Base-by-base conservation (phyloP, 2,113 vertebrate genomes). In the Hippocampus zosterae region DNA sequence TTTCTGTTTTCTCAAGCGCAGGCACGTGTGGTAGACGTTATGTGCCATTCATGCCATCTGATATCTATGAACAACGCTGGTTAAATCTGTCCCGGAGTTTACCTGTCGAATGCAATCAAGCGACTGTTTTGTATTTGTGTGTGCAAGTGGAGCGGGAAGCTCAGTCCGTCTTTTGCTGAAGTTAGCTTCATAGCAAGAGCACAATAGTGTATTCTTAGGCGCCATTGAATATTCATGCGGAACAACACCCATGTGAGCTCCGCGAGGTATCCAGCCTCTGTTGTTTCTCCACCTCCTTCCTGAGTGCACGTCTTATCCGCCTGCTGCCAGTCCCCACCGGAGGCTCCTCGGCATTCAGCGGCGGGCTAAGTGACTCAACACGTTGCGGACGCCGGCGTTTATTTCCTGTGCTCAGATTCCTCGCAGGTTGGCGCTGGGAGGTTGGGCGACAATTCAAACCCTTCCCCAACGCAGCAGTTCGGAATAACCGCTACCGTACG, bases 201-300 rank as follows among this genome's bases (percentile, higher is more conserved):
- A 75, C 67, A 66, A 42, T 65, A 48, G 62, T 70, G 76, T 78
- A 74, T 76, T 81, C 65, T 67, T 37, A 70, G 77, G 60, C 72
- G 44, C 66, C 64, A 46, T 61, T 76, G 80, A 79, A 81, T 76
- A 81, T 81, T 76, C 74, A 83, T 83, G 77, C 60, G 1, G n/a
- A 72, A 76, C 69, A 72, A 71, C n/a, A 74, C 71, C 75, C 71
- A 48, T 74, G 75, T 69, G 73, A 80, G 69, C 65, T 65, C 16
- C 21, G 41, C 55, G 19, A 40, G 29, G 72, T 2, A 64, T 61
- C 61, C 77, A 73, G 25, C 60, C 66, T 57, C 61, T 18, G 44
- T 78, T 81, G 59, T 46, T 59, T 68, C 13, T 18, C 33, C 18
- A 23, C 27, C 64, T 74, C 40, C 42, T 70, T 71, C 62, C 69